Base-by-base conservation (phyloP, 1,140 invertebrate genomes). In the Rhynchophorus ferrugineus region DNA sequence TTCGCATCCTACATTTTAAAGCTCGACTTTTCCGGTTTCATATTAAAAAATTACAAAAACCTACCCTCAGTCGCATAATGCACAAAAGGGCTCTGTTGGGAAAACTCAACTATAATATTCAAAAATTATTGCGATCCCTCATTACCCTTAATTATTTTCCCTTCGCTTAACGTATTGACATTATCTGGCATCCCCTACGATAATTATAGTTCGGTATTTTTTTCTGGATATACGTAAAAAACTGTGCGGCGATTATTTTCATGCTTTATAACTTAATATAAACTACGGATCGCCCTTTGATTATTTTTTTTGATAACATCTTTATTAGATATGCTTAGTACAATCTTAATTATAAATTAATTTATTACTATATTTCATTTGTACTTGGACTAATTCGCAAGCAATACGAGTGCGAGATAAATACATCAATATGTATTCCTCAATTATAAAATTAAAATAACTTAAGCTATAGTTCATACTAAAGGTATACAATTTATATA, bases 221-320 rank as follows among this genome's bases (percentile, higher is more conserved):
- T 38, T 38, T 14, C 5, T 14, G 13, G 13, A 38, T 6, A 38
- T 29, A 29, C 5, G 24, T 29, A 38, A 38, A 38, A 38, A 38
- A 38, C 13, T 38, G 5, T 38, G 37, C 13, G n/a, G 7, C 24
- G 24, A 11, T 6, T 13, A 13, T 6, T 38, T 38, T 38, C 18
- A 38, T 38, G 37, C 37, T 38, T 38, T 38, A 38, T 38, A 13
- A 38, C 37, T 38, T 38, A 38, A 38, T 38, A 38, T 6, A 38
- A 38, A 38, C 13, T n/a, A n/a, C n/a, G n/a, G n/a, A n/a, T n/a
- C n/a, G n/a, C n/a, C n/a, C n/a, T n/a, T n/a, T n/a, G n/a, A n/a
- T n/a, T n/a, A n/a, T n/a, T n/a, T n/a, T n/a, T n/a, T n/a, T n/a
- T n/a, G n/a, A n/a, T n/a, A n/a, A n/a, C n/a, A n/a, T n/a, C n/a